Base-by-base conservation (phyloP, 2,113 vertebrate genomes). In the Xenus cinereus region DNA sequence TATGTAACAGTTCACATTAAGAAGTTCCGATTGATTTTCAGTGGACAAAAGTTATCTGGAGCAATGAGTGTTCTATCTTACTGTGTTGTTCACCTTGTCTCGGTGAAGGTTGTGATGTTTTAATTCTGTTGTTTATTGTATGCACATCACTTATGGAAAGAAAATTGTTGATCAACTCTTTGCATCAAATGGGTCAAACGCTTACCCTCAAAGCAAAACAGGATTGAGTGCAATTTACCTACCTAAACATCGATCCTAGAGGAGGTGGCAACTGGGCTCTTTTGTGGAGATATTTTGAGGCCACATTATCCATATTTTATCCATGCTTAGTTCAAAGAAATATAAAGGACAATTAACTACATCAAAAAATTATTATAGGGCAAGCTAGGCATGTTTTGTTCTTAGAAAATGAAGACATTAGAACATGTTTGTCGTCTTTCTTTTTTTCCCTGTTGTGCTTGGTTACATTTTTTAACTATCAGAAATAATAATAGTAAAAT, bases 61-160 rank as follows among this genome's bases (percentile, higher is more conserved):
- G 6, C 14, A 84, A 51, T 13, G 24, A 45, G 9, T 16, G 22
- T 17, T 92, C 66, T 63, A 22, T 73, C 26, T 54, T 14, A 41
- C 19, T 30, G 18, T 0, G 0, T 66, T 45, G 22, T 19, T n/a
- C 6, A 67, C 17, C 37, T 80, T 53, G 30, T 41, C 35, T 78
- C 30, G 41, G 26, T 37, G 46, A 67, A 71, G n/a, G 4, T 41
- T 60, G 68, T 67, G 59, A 62, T 45, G 9, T 57, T 95, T 73
- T 39, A 74, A 28, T 45, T 80, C 33, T 17, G 11, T 74, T 84
- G 13, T 16, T 41, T 76, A 23, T 30, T 77, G 9, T 27, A 39
- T 0, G 1, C 5, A 12, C 0, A 0, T 26, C 2, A 39, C 41
- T 81, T 77, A 45, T 17, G 30, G 30, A 81, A 83, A n/a, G 7